These are phyloP conservation scores for Monodelphis domestica DNA, from an alignment of 2,797 vertebrate genomes.

Conservation along the genomic window DNA sequence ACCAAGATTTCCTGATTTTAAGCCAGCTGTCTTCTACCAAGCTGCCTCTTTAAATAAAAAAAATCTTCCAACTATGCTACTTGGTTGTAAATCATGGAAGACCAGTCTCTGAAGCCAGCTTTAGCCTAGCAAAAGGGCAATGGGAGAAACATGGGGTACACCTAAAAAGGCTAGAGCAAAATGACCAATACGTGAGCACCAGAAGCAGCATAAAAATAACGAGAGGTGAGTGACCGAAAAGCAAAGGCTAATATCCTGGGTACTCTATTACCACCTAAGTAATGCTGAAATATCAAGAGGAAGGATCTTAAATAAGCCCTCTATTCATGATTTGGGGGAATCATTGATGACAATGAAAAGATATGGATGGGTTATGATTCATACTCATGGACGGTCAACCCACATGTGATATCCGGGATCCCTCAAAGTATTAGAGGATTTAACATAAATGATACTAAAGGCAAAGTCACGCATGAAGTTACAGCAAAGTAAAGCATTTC, in stretches of 20 bases:
- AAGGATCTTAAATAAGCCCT: not conserved
- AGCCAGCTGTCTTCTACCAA: not conserved
- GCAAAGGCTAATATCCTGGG: not conserved
- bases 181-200: not conserved
- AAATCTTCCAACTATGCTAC: not conserved
- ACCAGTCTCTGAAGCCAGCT: not conserved
- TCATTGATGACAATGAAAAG: not conserved
- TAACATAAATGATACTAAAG: not conserved
- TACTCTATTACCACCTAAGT: not conserved
- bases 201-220: not conserved
- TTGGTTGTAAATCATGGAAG: not conserved
- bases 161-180: not conserved
- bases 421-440: not conserved
- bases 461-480: not conserved
- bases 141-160: not conserved
- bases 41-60: not conserved
- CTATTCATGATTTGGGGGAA: not conserved
- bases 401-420: not conserved
- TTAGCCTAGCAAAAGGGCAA: not conserved
- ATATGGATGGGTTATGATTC: not conserved
- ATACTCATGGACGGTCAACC: not conserved
- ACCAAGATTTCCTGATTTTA: not conserved
- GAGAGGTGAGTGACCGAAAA: not conserved
- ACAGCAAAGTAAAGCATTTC: constrained; percentile 6
- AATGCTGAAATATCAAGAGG: not conserved